A percentile compares a stretch with the other conserved stretches of the same genome.
These are phyloP conservation scores for Nomia melanderi DNA, from an alignment of 1,140 invertebrate genomes.

Conservation along the genomic window DNA sequence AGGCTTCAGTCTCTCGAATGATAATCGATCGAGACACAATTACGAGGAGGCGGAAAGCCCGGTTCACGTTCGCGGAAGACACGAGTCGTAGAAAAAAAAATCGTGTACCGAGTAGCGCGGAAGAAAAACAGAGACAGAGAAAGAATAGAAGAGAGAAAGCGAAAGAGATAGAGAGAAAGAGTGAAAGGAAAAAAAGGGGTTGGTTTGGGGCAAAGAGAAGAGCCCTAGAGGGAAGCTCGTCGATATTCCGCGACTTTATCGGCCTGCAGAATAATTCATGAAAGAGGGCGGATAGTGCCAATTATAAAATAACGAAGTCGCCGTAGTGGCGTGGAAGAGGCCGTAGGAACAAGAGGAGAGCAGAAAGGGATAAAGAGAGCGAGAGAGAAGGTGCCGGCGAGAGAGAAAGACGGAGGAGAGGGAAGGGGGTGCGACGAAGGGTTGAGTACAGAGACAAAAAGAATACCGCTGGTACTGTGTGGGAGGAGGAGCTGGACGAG, in stretches of 20 bases:
- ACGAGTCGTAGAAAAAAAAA: conserved; percentile 9
- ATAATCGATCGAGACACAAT: conserved; percentile 42
- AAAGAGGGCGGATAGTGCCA: conserved; percentile 73
- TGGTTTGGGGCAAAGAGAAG: conserved; percentile 28
- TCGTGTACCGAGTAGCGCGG: background rate
- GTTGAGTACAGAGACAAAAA: conserved; percentile 1
- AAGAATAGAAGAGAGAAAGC: background rate
- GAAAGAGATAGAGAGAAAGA: background rate
- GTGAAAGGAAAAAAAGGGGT: background rate
- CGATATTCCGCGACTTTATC: conserved; percentile 70
- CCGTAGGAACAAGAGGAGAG: conserved; percentile 31
- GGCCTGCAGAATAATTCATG: conserved; percentile 73
- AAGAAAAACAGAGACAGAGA: too few relatives aligned
- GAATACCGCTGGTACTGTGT: too few relatives aligned
- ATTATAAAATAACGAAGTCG: conserved; percentile 76
- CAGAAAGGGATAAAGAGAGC: background rate
- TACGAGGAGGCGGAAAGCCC: conserved; percentile 13
- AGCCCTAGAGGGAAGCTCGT: conserved; percentile 48
- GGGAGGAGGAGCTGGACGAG: conserved; percentile 5
- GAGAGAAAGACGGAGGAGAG: background rate
- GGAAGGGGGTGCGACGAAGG: background rate
- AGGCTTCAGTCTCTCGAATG: background rate
- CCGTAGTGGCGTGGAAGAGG: conserved; percentile 46
- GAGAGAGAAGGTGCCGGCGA: background rate
- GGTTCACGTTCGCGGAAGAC: conserved; percentile 24